Evolutionary conservation across 53 echinoderm and acorn worm genomes (phyloP), one percentile per base, ranked within the genome.

Genomic region (Astropecten irregularis): DNA sequence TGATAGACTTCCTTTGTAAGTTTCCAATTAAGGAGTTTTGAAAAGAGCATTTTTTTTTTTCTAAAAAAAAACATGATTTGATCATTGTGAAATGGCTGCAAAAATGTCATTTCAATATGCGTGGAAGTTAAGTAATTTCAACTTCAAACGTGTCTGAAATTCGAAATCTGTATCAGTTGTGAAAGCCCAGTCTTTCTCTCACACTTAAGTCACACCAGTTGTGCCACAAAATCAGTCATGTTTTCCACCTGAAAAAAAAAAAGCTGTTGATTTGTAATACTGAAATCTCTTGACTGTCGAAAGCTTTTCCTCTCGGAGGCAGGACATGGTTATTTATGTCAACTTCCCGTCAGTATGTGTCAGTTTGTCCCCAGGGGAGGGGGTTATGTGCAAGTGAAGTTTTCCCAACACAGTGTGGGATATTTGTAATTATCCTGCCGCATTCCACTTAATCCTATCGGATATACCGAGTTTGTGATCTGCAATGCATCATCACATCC

Each of bases 311-410:
- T 62, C 40, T 46, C 36, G 61, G n/a, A n/a, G 61, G 61, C 79
- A 79, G 79, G 79, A 79, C 79, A 79, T 79, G 37, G 18, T 21
- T 79, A 79, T 79, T 70, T 79, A 62, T 79, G 79, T 48, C 31
- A 48, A 62, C 79, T 79, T 79, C 79, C 79, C 1, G 26, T 13
- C 42, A 6, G 6, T 37, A 42, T 76, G 76, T 76, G 76, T 76
- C 76, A 61, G 79, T 79, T 21, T 18, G 38, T 57, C 58, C 76
- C 56, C 15, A 23, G 5, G 40, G 72, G 29, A 5, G 23, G 28
- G 0, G 13, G 13, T 28, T 34, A 15, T 35, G 27, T 57, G 42
- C 56, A 76, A 56, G n/a, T 55, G 19, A 29, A 40, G 39, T 13
- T 58, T 13, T 36, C 35, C 56, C n/a, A 10, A 21, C 1, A 50